phyloP scores from a whole-genome alignment of 2,113 vertebrate species.

The Seriola aureovittata region DNA sequence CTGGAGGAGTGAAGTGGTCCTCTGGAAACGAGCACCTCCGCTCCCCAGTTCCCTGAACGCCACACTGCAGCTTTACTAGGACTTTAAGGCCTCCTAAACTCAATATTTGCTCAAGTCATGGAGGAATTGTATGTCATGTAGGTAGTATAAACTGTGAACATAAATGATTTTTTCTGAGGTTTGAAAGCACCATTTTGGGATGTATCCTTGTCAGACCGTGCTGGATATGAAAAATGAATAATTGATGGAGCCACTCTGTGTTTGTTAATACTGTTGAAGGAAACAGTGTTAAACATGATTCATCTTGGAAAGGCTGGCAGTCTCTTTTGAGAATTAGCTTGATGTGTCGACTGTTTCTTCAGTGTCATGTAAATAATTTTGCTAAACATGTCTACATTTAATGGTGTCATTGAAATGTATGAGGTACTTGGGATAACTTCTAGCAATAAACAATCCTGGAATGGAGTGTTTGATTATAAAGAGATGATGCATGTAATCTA shows the following conservation, averaged over 20 bases:
- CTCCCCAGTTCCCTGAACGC: slow-evolving; percentile 47
- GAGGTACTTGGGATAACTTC: slow-evolving; percentile 8
- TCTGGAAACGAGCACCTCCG: slow-evolving; percentile 65
- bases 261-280: slow-evolving; percentile 16
- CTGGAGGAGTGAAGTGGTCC: slow-evolving; percentile 72
- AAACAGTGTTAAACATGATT: slow-evolving; percentile 51
- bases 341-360: slow-evolving; percentile 11
- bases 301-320: slow-evolving; percentile 20
- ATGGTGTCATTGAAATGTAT: slow-evolving; percentile 37
- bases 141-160: slow-evolving; percentile 27
- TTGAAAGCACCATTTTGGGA: slow-evolving; percentile 6
- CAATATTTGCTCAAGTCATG: slow-evolving; percentile 44
- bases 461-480: slow-evolving; percentile 37
- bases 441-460: background rate
- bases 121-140: slow-evolving; percentile 9
- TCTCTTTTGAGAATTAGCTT: slow-evolving; percentile 21
- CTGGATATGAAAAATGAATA: slow-evolving; percentile 46
- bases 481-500: slow-evolving; percentile 20
- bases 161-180: slow-evolving; percentile 8
- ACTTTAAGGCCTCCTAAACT: slow-evolving; percentile 44
- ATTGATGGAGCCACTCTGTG: slow-evolving; percentile 42
- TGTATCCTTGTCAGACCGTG: slow-evolving; percentile 18
- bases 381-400: slow-evolving; percentile 14
- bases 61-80: slow-evolving; percentile 27
- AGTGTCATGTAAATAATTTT: slow-evolving; percentile 21